Evolutionary conservation across 2,113 vertebrate genomes (phyloP).

Genomic region (Poicephalus meyeri): DNA sequence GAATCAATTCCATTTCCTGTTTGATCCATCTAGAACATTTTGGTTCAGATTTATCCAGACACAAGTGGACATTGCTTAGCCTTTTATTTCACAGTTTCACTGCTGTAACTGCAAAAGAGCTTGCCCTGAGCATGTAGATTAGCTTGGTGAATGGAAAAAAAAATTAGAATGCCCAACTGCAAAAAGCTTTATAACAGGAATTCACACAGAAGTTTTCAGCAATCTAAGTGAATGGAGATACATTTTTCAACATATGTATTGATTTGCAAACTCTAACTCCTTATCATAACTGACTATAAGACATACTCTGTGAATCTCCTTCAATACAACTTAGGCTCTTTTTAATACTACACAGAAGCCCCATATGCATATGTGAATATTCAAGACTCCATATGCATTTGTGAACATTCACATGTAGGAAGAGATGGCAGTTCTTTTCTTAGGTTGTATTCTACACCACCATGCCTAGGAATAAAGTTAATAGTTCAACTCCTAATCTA

Average conservation of each 20-base stretch:
- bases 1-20: background rate
- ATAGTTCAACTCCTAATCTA: background rate
- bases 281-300: rapidly evolving
- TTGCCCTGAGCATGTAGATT: background rate
- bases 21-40: background rate
- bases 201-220: background rate
- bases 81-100: background rate
- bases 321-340: background rate
- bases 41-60: background rate
- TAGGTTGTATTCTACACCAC: background rate
- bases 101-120: background rate
- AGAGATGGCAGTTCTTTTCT: background rate
- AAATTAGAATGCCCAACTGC: background rate
- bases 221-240: background rate
- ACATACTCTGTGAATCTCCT: background rate
- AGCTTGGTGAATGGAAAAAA: background rate
- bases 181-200: background rate
- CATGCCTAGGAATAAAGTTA: background rate
- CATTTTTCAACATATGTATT: background rate
- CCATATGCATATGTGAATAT: background rate
- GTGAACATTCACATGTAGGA: background rate
- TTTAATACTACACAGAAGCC: background rate
- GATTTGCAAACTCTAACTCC: background rate
- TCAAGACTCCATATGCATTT: background rate
- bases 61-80: background rate